Base-by-base conservation (phyloP, 2,113 vertebrate species). In the Eurystomus gularis region DNA sequence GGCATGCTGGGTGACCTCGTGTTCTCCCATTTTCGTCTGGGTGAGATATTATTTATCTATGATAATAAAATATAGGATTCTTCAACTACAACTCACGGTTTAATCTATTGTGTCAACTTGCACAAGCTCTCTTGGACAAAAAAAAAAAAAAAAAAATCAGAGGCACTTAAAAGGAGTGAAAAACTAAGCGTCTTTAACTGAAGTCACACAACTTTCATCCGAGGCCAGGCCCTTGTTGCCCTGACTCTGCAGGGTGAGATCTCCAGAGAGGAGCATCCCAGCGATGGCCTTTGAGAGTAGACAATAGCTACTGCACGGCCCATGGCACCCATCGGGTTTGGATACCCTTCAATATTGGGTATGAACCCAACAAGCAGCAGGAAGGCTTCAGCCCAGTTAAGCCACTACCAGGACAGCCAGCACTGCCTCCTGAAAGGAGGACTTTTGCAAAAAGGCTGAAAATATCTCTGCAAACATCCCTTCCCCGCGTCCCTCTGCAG, bases 11-110 rank as follows among this genome's bases (percentile, higher is more conserved):
- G 86, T 75, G 93, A 88, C 94, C 93, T 93, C 35, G 51, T 89
- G 72, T 96, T 96, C 93, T 81, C 71, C 73, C 48, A 2, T 82
- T 93, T 93, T 82, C 90, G 82, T 88, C 82, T 81, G 80, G 82
- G 79, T 81, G 93, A 95, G 88, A 57, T 40, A 69, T 88, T 95
- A 93, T 94, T 94, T 95, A 91, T 72, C 94, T 37, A 19, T 26
- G 33, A 92, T 70, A 95, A 88, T 86, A 87, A 95, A 90, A 90
- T 37, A 87, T 54, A 60, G 64, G 79, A 65, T 86, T 87, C 85
- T 87, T 92, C 91, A 70, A 49, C 82, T 92, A 18, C 61, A 8
- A 37, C 75, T 85, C 75, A 6, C 3, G 42, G 91, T 94, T 91
- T 96, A 80, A 91, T 91, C 94, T 87, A 62, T 88, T 91, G 75